Evolutionary conservation across 2,888 invertebrate genomes (phyloP).

Genomic region (Yponomeuta sedellus): DNA sequence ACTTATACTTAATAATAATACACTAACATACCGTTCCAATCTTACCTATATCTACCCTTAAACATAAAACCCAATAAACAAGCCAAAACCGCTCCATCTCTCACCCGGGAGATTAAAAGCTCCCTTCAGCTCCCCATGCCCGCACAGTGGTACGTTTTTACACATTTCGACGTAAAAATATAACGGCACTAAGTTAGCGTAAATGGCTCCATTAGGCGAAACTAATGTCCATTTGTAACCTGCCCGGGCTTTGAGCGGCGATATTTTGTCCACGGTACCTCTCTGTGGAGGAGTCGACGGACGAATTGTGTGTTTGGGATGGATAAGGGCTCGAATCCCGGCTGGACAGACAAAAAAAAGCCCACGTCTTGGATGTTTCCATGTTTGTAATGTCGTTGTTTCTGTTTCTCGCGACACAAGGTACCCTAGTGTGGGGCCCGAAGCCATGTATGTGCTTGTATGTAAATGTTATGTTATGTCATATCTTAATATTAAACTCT

Average conservation of each 20-base stretch:
- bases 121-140: not conserved
- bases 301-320: not conserved
- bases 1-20: no score
- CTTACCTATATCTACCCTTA: not conserved
- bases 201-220: slow-evolving; percentile 58
- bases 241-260: slow-evolving; percentile 33
- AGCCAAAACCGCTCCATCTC: not conserved
- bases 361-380: no score
- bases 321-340: no score
- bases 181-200: slow-evolving; percentile 33
- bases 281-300: not conserved
- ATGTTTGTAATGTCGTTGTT: no score
- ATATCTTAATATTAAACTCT: no score
- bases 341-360: no score
- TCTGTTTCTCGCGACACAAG: no score
- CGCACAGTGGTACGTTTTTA: slow-evolving; percentile 25
- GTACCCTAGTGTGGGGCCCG: no score
- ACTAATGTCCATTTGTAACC: slow-evolving; percentile 59
- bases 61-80: not conserved
- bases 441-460: no score
- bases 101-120: not conserved
- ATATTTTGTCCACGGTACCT: slow-evolving; percentile 34
- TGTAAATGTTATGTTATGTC: no score
- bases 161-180: slow-evolving; percentile 35
- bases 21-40: no score